phyloP scores from a whole-genome alignment of 2,113 vertebrate species.

The Phaethornis superciliosus region DNA sequence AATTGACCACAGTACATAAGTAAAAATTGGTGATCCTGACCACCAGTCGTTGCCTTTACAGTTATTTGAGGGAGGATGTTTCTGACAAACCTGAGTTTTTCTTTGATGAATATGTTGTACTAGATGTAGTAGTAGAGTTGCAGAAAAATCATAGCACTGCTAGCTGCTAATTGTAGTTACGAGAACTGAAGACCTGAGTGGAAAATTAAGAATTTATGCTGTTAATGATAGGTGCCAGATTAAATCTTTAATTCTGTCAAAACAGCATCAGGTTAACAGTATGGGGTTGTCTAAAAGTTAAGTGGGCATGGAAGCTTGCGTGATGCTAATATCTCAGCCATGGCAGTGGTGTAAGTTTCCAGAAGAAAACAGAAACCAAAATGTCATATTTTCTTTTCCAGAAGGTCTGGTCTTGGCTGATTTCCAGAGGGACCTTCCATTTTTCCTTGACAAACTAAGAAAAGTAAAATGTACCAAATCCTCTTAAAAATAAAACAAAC shows the following conservation, averaged over 20 bases:
- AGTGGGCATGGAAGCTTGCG: not conserved
- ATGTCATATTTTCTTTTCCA: not conserved
- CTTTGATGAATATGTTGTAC: not conserved
- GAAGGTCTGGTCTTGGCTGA: not conserved
- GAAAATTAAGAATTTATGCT: not conserved
- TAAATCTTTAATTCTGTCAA: not conserved
- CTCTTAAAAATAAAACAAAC: not conserved
- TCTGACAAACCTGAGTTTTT: not conserved
- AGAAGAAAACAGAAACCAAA: not conserved
- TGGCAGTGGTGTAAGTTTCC: not conserved
- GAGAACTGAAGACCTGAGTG: not conserved
- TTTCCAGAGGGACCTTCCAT: accelerated
- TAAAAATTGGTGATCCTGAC: not conserved
- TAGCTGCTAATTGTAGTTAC: not conserved
- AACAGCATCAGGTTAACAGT: not conserved
- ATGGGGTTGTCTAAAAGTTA: not conserved
- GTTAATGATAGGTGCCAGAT: not conserved
- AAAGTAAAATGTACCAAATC: not conserved
- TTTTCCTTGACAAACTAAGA: not conserved
- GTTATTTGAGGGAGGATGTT: not conserved
- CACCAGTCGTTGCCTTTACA: not conserved
- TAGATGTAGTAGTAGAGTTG: not conserved
- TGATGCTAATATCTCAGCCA: not conserved
- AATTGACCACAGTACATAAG: not conserved
- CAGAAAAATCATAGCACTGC: not conserved